Conservation (phyloP, 1,140 invertebrate genomes). For the Zaprionus lachaisei region DNA sequence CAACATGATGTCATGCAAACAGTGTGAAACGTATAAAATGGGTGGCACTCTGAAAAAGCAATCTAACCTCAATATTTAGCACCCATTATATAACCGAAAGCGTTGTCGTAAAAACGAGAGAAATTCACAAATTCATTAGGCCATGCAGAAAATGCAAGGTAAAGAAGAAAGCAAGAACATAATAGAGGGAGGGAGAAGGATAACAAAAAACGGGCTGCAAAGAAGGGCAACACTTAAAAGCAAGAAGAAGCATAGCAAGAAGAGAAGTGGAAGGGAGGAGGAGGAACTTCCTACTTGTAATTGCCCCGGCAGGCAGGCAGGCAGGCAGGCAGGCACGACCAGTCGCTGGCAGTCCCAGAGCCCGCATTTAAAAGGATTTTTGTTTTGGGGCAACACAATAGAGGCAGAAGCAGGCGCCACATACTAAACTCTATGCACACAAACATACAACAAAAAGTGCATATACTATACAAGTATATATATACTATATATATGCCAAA, state of each 20-base stretch:
- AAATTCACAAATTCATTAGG: conserved; percentile 33
- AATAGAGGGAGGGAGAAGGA: neutral
- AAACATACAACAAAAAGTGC: neutral
- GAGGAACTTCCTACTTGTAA: conserved; percentile 21
- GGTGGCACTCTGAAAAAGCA: neutral
- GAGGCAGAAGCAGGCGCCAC: neutral
- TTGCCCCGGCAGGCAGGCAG: conserved; percentile 24
- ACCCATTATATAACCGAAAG: conserved; percentile 16
- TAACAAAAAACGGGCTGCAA: conserved; percentile 24
- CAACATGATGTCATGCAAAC: no score
- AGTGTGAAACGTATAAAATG: no score
- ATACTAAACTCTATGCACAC: conserved; percentile 4
- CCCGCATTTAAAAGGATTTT: conserved; percentile 44
- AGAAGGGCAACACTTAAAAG: conserved; percentile 40
- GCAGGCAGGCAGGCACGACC: conserved; percentile 11
- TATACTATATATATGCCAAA: conserved; percentile 9
- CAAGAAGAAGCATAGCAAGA: neutral
- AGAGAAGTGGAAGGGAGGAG: neutral
- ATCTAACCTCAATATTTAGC: conserved; percentile 8
- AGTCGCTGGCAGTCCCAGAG: conserved; percentile 4
- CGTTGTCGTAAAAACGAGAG: conserved; percentile 8
- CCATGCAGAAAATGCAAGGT: conserved; percentile 29
- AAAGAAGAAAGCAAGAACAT: neutral
- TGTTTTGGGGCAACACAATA: conserved; percentile 31
- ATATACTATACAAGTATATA: conserved; percentile 8